Base-by-base conservation (phyloP, 2,888 invertebrate species). In the Xestia ashworthii region DNA sequence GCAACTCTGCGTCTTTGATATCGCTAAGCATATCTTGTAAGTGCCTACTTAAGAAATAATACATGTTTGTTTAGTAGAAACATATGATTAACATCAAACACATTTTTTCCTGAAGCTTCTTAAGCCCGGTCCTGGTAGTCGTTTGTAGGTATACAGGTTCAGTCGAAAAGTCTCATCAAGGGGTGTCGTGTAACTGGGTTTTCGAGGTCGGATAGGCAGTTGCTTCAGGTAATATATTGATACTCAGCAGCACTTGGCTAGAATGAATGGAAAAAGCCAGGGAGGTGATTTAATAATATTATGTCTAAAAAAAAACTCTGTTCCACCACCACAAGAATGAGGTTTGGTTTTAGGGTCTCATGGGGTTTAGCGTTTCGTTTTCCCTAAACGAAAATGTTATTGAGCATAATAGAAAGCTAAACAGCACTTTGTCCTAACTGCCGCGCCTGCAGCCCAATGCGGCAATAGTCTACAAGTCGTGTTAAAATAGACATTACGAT, bases 401-500 rank as follows among this genome's bases (percentile, higher is more conserved):
- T 74, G 19, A 66, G 5, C 53, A 38, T n/a, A 67, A 62, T 41
- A 46, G 58, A 79, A 66, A 46, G 25, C 25, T 80, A 16, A 75
- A 50, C 25, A 58, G 16, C 48, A 46, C 41, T 76, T 78, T 60
- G 58, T 41, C 16, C 38, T 11, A 41, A 1, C 75, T 41, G 62
- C 77, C 76, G 64, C 55, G 82, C 80, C 80, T 66, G 69, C 69
- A 19, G 55, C 5, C 14, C 46, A 60, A 46, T 76, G 44, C 41
- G 73, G 48, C 19, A 65, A 58, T 9, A 65, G 12, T 14, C 50
- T 46, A 55, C n/a, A 46, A 84, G 74, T 82, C 53, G 62, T 77
- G 74, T 70, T 83, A 83, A 83, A 83, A 85, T 83, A 83, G 82
- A 83, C 83, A 83, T 82, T 82, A 84, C 82, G 85, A 78, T 78